Conservation (phyloP, 2,113 vertebrate genomes). For the Cephalopterus ornatus region DNA sequence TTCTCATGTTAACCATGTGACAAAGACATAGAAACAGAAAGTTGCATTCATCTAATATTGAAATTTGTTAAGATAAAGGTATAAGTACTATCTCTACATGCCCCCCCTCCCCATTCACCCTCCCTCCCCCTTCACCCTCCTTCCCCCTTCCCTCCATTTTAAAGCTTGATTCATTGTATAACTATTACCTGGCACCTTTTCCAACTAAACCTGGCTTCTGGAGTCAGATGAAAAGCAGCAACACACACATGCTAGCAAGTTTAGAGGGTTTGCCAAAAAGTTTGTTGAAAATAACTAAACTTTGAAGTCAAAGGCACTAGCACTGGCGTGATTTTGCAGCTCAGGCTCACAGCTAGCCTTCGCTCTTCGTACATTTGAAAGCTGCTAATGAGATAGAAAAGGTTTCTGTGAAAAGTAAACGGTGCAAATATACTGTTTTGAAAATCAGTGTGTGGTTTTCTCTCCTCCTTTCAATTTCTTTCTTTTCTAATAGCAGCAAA, state of each 20-base stretch:
- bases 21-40: not conserved
- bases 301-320: not conserved
- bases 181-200: not conserved
- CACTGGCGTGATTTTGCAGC: not conserved
- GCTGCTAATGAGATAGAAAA: not conserved
- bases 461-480: not conserved
- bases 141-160: not conserved
- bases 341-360: not conserved
- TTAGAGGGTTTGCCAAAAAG: not conserved
- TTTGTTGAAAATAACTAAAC: not conserved
- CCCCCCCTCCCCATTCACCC: no score
- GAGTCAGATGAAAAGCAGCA: slow-evolving; percentile 1
- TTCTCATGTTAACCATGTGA: not conserved
- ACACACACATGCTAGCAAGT: not conserved
- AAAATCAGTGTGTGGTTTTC: not conserved
- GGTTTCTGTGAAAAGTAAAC: slow-evolving; percentile 9
- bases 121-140: fast-evolving
- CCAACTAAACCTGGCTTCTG: not conserved
- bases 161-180: not conserved
- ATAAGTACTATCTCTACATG: not conserved
- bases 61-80: not conserved
- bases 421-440: not conserved
- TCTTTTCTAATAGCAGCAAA: not conserved
- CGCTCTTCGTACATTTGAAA: not conserved
- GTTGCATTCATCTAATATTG: not conserved